Evolutionary conservation across 2,797 vertebrate species (phyloP), one percentile per base, ranked within the genome.

Genomic region (Corythornis leucogaster): DNA sequence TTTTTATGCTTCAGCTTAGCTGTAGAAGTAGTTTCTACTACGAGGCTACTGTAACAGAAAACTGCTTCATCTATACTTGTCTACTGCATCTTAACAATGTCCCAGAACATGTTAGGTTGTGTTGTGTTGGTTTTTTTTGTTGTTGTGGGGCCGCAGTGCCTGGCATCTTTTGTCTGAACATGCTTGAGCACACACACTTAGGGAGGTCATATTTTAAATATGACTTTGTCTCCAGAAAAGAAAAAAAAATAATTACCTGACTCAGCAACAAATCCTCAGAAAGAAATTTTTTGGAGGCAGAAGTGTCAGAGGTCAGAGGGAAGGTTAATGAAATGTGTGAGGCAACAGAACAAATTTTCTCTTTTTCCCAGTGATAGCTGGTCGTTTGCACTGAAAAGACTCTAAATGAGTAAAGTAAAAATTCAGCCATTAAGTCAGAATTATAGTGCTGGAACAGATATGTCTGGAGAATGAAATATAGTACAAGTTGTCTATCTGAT

Each of bases 141-240:
- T 18, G 24, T 66, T 2, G 6, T 59, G 68, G 25, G 61, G 8
- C 21, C 1, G 0, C 1, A 2, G 8, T 85, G 35, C 46, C 40
- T 73, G 25, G 28, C 33, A 74, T 93, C 76, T 87, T 58, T 81
- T 92, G 77, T 8, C 50, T 85, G 73, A 64, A 70, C 15, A 70
- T 80, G 62, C 50, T 24, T 91, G 58, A 43, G 19, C 33, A 42
- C 38, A 40, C 46, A 73, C 4, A 7, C 46, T 80, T 68, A 33
- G 69, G 40, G 24, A 94, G 26, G 75, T 87, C 53, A 17, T 48
- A 31, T 73, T 93, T 92, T 89, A 92, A 91, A 94, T 82, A 85
- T 0, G 2, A 17, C 42, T 87, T 55, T 78, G 33, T 74, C 35
- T 91, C 58, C 9, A 35, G 68, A 81, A 88, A 80, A 84, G 43